Percentiles rank a stretch among this genome's conserved stretches.
phyloP scores from a whole-genome alignment of 2,113 vertebrate genomes.

The Capreolus pygargus region DNA sequence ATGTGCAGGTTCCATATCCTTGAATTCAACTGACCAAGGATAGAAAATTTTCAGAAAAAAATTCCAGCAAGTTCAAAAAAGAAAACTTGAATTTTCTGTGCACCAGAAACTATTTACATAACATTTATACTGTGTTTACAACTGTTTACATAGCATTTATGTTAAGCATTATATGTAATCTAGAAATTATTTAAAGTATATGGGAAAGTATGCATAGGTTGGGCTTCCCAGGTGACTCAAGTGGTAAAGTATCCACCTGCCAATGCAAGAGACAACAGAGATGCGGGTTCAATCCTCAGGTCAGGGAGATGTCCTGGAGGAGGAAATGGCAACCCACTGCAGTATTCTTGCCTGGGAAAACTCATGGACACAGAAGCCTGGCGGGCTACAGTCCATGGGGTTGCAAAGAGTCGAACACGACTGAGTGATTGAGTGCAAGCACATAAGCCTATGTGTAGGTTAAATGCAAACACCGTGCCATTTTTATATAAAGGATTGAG shows the following conservation, averaged over 20 bases:
- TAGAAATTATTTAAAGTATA: neutral
- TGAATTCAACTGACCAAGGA: neutral
- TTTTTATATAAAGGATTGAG: neutral
- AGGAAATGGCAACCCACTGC: neutral
- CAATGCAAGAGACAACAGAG: neutral
- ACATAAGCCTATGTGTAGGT: neutral
- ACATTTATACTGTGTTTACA: neutral
- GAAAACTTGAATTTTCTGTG: neutral
- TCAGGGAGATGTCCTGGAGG: neutral
- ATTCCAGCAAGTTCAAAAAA: neutral
- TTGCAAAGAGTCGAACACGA: neutral
- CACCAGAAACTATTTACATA: neutral
- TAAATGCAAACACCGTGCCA: neutral
- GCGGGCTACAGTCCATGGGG: neutral
- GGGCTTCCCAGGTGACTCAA: neutral
- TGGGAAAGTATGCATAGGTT: neutral
- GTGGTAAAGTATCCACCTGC: neutral
- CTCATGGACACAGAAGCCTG: neutral
- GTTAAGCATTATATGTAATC: neutral
- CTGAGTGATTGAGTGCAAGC: neutral
- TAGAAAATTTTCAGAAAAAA: neutral
- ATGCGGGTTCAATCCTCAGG: neutral
- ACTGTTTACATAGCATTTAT: neutral
- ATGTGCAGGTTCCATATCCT: neutral
- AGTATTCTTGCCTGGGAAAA: neutral